These are phyloP conservation scores for Synodontis membranacea DNA, from an alignment of 2,113 vertebrate species.

Conservation along the genomic window DNA sequence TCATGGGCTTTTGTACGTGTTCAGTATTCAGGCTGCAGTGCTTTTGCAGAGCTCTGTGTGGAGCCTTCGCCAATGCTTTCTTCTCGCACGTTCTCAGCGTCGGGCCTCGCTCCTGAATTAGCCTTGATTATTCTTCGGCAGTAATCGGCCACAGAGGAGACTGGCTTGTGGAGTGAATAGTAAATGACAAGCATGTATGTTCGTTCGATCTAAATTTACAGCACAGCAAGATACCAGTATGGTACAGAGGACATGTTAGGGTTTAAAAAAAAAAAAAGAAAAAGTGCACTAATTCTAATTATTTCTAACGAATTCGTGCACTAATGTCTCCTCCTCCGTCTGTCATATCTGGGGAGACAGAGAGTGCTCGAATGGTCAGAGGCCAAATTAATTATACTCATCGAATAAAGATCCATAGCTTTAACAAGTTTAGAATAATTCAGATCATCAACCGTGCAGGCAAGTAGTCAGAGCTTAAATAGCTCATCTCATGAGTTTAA, in stretches of 20 bases:
- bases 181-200: conserved; percentile 11
- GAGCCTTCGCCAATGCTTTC: neutral
- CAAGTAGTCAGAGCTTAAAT: neutral
- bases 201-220: neutral
- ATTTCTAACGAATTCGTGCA: no score
- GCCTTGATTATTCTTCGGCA: conserved; percentile 43
- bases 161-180: conserved; percentile 39
- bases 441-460: neutral
- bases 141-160: conserved; percentile 41
- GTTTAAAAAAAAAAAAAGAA: no score
- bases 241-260: neutral
- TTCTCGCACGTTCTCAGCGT: neutral
- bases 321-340: conserved; percentile 22
- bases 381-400: conserved; percentile 52
- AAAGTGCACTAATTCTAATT: no score
- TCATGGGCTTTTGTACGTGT: neutral
- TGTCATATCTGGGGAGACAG: conserved; percentile 14
- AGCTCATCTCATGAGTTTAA: neutral
- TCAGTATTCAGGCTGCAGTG: neutral
- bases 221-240: neutral
- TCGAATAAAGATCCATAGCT: conserved; percentile 48
- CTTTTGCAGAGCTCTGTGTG: neutral
- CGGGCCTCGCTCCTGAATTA: conserved; percentile 45
- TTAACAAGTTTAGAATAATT: neutral
- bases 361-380: conserved; percentile 43